phyloP scores from a whole-genome alignment of 2,888 invertebrate genomes.

The Odontomyia ornata region DNA sequence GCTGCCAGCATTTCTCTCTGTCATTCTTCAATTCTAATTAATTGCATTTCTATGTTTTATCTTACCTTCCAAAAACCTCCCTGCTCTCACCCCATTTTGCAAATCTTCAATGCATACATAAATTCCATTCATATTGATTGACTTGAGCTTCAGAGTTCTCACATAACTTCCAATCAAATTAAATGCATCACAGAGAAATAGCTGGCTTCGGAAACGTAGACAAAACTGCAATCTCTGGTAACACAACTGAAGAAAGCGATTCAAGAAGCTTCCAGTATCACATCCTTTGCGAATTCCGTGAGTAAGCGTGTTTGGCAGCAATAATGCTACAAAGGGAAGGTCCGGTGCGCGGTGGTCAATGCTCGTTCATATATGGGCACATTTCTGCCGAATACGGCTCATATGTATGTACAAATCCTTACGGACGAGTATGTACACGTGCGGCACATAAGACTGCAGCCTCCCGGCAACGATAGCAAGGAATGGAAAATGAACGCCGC shows the following conservation, averaged over 20 bases:
- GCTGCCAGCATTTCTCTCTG: constrained; percentile 5
- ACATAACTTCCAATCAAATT: neutral
- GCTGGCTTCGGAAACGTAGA: neutral
- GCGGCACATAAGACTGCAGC: constrained; percentile 17
- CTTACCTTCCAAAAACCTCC: no score
- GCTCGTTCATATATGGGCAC: constrained; percentile 44
- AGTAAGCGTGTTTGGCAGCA: constrained; percentile 46
- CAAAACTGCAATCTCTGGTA: constrained; percentile 27
- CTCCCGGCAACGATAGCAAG: neutral
- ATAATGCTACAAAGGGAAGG: constrained; percentile 29
- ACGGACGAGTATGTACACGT: neutral
- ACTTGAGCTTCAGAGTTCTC: neutral
- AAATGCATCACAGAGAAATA: neutral
- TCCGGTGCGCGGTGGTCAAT: constrained; percentile 46
- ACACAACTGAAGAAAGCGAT: constrained; percentile 47
- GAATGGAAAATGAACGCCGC: constrained; percentile 21
- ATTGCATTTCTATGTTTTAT: no score
- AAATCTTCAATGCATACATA: no score
- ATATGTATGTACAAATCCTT: neutral
- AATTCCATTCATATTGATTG: no score
- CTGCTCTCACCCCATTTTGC: no score
- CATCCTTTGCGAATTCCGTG: constrained; percentile 47
- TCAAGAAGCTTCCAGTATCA: constrained; percentile 44
- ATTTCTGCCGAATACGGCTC: constrained; percentile 42
- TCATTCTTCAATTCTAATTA: neutral